Conservation (phyloP, 2,113 vertebrate genomes). For the Stigmatopora argus region DNA sequence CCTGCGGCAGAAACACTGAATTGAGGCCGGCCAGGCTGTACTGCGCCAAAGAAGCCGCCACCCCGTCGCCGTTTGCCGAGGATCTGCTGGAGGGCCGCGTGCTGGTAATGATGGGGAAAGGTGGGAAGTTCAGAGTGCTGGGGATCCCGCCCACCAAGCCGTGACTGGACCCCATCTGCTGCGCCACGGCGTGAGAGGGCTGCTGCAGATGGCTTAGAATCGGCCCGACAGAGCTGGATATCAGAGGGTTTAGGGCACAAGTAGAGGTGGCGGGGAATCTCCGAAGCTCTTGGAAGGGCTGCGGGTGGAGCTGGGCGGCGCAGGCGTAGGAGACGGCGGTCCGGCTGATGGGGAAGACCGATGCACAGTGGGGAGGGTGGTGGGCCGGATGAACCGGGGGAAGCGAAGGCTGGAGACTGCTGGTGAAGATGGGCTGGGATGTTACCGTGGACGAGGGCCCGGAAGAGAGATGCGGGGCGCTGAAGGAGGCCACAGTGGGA, state of each 20-base stretch:
- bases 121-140: conserved; percentile 67
- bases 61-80: conserved; percentile 57
- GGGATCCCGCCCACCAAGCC: conserved; percentile 68
- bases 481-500: conserved; percentile 54
- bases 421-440: conserved; percentile 60
- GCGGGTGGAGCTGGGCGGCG: conserved; percentile 63
- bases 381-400: conserved; percentile 60
- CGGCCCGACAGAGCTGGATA: conserved; percentile 71
- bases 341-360: conserved; percentile 58
- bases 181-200: conserved; percentile 60
- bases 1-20: conserved; percentile 71
- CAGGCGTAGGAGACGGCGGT: conserved; percentile 56
- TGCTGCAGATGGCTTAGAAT: conserved; percentile 79
- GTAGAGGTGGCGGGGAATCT: conserved; percentile 53
- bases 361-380: conserved; percentile 52
- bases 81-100: conserved; percentile 70
- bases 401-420: conserved; percentile 76
- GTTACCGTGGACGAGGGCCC: conserved; percentile 28
- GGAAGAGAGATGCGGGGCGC: conserved; percentile 38
- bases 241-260: conserved; percentile 70
- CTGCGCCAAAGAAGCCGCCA: conserved; percentile 65
- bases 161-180: conserved; percentile 63
- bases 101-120: conserved; percentile 64
- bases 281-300: conserved; percentile 52
- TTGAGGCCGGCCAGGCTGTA: conserved; percentile 74